A percentile compares a stretch with the other conserved stretches of the same genome.
phyloP scores from a whole-genome alignment of 2,113 vertebrate genomes.

The Mesocricetus auratus region DNA sequence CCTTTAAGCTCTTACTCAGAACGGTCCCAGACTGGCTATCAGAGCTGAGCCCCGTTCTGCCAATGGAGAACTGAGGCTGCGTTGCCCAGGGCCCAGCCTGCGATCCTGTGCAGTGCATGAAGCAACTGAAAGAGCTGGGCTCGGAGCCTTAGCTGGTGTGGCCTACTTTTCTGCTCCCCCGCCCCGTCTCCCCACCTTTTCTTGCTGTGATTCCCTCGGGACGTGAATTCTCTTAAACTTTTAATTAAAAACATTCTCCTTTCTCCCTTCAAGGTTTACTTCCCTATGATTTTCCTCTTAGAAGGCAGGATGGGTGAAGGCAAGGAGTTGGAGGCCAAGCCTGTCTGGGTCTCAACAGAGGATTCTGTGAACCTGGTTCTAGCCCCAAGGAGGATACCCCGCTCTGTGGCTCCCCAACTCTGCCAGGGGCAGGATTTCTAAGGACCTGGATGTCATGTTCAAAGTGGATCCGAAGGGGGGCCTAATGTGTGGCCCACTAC shows the following conservation, averaged over 20 bases:
- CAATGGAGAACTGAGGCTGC: background rate
- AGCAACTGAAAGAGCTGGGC: background rate
- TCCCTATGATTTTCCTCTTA: slow-evolving; percentile 64
- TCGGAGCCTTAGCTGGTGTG: background rate
- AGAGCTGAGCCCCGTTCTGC: background rate
- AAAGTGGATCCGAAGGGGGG: no score
- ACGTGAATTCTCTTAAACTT: slow-evolving; percentile 78
- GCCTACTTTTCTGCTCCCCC: slow-evolving; percentile 69
- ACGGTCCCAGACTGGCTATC: background rate
- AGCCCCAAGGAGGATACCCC: background rate
- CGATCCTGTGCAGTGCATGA: fast-evolving
- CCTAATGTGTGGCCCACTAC: fast-evolving
- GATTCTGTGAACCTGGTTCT: background rate
- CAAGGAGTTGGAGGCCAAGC: background rate
- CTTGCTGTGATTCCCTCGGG: slow-evolving; percentile 66
- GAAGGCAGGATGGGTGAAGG: slow-evolving; percentile 19
- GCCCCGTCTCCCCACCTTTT: slow-evolving; percentile 15
- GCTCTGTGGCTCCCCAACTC: background rate
- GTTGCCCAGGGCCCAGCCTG: background rate
- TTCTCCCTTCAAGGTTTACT: slow-evolving; percentile 62
- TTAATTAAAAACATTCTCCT: slow-evolving; percentile 80
- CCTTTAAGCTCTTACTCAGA: background rate
- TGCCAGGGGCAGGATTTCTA: background rate
- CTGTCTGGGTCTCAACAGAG: background rate
- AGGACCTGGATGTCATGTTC: background rate